These are phyloP conservation scores for Muscicapa striata DNA, from an alignment of 2,797 vertebrate genomes.

Conservation along the genomic window DNA sequence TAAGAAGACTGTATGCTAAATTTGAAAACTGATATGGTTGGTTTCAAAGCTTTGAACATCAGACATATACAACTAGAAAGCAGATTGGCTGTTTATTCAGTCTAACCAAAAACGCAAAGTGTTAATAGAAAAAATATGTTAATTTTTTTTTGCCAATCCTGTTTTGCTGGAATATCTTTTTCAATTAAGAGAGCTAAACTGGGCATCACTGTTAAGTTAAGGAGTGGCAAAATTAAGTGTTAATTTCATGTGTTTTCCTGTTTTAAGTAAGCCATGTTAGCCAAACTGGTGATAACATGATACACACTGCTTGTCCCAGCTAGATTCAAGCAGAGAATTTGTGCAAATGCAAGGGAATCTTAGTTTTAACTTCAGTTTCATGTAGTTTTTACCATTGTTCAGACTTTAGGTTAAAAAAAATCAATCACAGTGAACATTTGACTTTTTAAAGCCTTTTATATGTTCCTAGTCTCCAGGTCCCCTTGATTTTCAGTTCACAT, in stretches of 20 bases:
- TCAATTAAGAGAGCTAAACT: neutral
- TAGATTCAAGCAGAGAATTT: neutral
- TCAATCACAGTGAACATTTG: neutral
- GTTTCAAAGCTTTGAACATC: neutral
- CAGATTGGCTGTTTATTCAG: neutral
- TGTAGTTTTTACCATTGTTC: neutral
- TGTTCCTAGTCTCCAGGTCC: neutral
- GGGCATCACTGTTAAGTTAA: neutral
- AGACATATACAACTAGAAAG: neutral
- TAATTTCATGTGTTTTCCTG: neutral
- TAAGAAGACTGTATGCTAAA: neutral
- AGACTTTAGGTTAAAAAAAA: neutral
- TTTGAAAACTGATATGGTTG: neutral
- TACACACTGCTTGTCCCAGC: neutral
- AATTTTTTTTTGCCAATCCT: neutral
- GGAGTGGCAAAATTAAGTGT: neutral
- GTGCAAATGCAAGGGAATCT: neutral
- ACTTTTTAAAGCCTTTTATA: neutral
- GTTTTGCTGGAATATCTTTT: neutral
- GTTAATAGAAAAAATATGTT: neutral
- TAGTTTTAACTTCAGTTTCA: neutral
- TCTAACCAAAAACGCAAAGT: neutral
- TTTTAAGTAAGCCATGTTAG: neutral
- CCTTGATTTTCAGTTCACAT: neutral
- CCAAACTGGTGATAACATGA: neutral